Evolutionary conservation across 2,888 invertebrate genomes (phyloP), one percentile per base, ranked within the genome.

Genomic region (Ophion costatus): DNA sequence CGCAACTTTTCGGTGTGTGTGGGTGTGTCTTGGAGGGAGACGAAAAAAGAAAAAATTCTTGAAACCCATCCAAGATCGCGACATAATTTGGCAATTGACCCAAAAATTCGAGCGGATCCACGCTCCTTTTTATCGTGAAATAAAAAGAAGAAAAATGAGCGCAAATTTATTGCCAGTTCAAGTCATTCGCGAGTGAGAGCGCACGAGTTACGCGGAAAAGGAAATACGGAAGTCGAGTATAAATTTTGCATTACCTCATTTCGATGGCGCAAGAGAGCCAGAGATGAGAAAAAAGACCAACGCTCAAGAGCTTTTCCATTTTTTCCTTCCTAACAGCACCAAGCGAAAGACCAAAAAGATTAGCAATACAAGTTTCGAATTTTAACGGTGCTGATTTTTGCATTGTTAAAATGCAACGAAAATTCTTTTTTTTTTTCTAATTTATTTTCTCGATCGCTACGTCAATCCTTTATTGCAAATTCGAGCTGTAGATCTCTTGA

Each of bases 61-160:
- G 87, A 81, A 69, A 59, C 74, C 76, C 63, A 64, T 87, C 86
- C 87, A 86, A 86, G 77, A 85, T 82, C 79, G 63, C 77, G 74
- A 80, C 82, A 82, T 82, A 42, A 85, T 82, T 86, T 87, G 87
- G 86, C 86, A 84, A 76, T 56, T 17, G 29, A 73, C 38, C 73
- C 61, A 42, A 67, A 80, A 80, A 73, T 29, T 66, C 33, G 11
- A n/a, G 24, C 69, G 20, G 45, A 29, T 14, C 57, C n/a, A 11
- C 67, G 33, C 66, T 6, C 59, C 7, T 71, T 71, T 42, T 42
- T 14, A 10, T 74, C 24, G 78, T 42, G 11, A 33, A 63, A 51
- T 57, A 63, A 38, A 6, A 22, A 24, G 70, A 29, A n/a, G n/a
- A 17, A 33, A 42, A 67, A n/a, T 56, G n/a, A 59, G 20, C 14